Percentiles rank a stretch among this genome's conserved stretches.
phyloP scores from a whole-genome alignment of 2,797 vertebrate species.

The Florisuga fusca region DNA sequence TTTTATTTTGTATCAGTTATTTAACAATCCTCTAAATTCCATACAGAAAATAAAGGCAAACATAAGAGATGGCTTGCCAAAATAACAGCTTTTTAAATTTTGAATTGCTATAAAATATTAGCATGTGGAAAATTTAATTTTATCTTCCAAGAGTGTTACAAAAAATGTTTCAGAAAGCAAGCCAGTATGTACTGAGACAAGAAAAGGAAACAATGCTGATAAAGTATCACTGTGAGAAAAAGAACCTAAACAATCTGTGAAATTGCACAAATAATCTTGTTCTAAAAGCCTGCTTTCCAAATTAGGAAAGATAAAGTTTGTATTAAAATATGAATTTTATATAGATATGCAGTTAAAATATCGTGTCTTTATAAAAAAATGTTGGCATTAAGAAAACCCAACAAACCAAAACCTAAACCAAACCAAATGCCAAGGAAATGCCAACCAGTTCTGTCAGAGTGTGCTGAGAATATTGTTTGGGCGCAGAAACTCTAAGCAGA shows the following conservation, averaged over 20 bases:
- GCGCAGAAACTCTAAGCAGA: background rate
- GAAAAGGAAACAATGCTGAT: background rate
- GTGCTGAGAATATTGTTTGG: background rate
- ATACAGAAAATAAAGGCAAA: background rate
- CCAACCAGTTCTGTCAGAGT: background rate
- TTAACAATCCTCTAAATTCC: background rate
- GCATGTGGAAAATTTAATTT: slow-evolving; percentile 20
- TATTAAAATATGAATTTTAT: background rate
- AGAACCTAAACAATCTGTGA: background rate
- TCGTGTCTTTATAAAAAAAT: background rate
- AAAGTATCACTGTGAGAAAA: rapidly evolving
- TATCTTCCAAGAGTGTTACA: background rate
- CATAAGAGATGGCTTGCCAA: slow-evolving; percentile 37
- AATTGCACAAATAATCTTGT: background rate
- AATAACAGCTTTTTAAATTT: slow-evolving; percentile 4
- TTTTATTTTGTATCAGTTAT: background rate
- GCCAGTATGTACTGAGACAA: background rate
- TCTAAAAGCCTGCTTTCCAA: background rate
- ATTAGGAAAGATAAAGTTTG: background rate
- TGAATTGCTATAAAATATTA: slow-evolving; percentile 35
- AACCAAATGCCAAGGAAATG: background rate
- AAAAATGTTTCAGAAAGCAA: slow-evolving; percentile 13
- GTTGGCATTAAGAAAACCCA: background rate
- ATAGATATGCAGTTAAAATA: background rate
- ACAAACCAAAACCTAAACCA: too few species aligned